Evolutionary conservation across 2,797 vertebrate species (phyloP), one percentile per base, ranked within the genome.

Genomic region (Fratercula arctica): DNA sequence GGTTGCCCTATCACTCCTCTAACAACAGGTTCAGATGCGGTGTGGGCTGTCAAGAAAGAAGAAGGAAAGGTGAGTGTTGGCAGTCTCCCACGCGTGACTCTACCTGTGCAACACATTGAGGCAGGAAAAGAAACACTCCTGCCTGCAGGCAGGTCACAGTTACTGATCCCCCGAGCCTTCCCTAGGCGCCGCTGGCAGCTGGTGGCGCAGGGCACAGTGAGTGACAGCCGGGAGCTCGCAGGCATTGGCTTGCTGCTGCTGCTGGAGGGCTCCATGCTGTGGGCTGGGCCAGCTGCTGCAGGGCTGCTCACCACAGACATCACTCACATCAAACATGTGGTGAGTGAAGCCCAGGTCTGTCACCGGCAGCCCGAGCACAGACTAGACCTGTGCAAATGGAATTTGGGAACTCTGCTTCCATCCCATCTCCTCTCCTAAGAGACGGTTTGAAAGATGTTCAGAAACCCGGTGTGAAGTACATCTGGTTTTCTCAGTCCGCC

Each of bases 1-100:
- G 93, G 3, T 7, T 94, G 91, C 8, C 98, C 98, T 43, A 63
- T 16, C 13, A 70, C 43, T 2, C 82, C 98, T 61, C 2, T 89
- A 4, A 98, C 46, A 2, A 63, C 31, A 0, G 7, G 3, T 29
- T 93, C 41, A 0, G 96, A 82, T 16, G 24, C 3, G 0, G 57
- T 2, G 11, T 78, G 74, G 3, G 14, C 98, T 98, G 86, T 14
- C 41, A 51, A 66, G 84, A 76, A 68, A 93, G 72, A 95, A 33
- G 5, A 11, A 74, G 67, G 50, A 83, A 50, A 93, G 73, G 6
- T 19, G 23, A 64, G 46, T 0, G 31, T 46, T 57, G 53, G 33
- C 80, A 59, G 19, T 3, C 31, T 53, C 46, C 7, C 3, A 4
- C 6, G 31, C 1, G 0, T 10, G 29, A 8, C n/a, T 39, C 64